Evolutionary conservation across 64 coral and sea anemone genomes (phyloP).

Genomic region (Stichodactyla helianthus): DNA sequence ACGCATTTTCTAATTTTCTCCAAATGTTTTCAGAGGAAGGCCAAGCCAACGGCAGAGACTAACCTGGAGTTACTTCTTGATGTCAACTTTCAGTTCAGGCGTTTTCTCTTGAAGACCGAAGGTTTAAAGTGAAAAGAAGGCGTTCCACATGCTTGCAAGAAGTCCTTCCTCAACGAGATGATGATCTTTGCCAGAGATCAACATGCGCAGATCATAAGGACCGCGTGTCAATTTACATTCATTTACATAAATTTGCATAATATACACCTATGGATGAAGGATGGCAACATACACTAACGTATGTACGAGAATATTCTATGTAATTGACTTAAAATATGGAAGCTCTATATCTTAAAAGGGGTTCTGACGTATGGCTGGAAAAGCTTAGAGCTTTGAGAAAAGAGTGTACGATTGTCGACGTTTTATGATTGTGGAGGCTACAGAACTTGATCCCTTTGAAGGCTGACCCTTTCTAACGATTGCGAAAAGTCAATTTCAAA

Average conservation of each 20-base stretch:
- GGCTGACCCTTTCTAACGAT: too few relatives aligned
- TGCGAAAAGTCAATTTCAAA: too few relatives aligned
- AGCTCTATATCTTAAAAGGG: too few relatives aligned
- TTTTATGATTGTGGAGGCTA: too few relatives aligned
- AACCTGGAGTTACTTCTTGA: not conserved
- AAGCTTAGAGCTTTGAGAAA: too few relatives aligned
- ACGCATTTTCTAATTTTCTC: not conserved
- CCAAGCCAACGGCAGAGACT: not conserved
- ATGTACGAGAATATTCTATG: too few relatives aligned
- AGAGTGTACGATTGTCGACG: too few relatives aligned
- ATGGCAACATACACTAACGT: not conserved
- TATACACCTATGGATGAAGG: not conserved
- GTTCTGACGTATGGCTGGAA: too few relatives aligned
- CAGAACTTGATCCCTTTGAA: too few relatives aligned
- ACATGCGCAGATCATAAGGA: slow-evolving; percentile 15
- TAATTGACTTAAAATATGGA: too few relatives aligned
- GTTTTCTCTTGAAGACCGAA: not conserved
- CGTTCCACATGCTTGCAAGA: not conserved
- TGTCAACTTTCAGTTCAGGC: not conserved
- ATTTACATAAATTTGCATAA: slow-evolving; percentile 4
- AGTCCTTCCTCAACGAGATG: slow-evolving; percentile 12
- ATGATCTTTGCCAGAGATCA: slow-evolving; percentile 20
- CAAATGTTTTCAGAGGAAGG: not conserved
- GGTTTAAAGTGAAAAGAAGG: not conserved
- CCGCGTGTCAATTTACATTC: slow-evolving; percentile 20